Evolutionary conservation across 2,888 invertebrate species (phyloP).

Genomic region (Flexamia atlantica): DNA sequence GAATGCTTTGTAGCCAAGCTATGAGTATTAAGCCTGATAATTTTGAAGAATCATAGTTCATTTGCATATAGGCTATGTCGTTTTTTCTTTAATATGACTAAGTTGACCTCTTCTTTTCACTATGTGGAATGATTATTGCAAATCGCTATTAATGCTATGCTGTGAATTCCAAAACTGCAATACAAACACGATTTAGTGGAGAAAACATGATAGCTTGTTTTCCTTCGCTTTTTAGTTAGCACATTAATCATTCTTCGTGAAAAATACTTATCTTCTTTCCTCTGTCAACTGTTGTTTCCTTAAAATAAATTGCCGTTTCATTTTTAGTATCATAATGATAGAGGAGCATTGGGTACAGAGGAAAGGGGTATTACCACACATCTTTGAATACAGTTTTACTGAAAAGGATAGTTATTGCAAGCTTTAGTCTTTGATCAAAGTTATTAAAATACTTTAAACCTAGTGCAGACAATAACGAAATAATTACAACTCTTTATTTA

Average conservation of each 20-base stretch:
- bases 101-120: neutral
- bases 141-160: neutral
- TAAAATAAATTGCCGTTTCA: too few relatives aligned
- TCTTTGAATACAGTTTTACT: too few relatives aligned
- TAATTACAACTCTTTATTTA: too few relatives aligned
- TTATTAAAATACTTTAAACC: too few relatives aligned
- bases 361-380: too few relatives aligned
- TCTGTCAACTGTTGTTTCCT: neutral
- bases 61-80: too few relatives aligned
- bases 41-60: neutral
- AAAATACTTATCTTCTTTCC: neutral
- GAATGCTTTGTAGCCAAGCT: neutral
- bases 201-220: neutral
- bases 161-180: neutral
- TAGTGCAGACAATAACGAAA: too few relatives aligned
- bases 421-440: too few relatives aligned
- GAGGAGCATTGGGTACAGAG: too few relatives aligned
- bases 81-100: neutral
- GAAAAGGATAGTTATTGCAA: too few relatives aligned
- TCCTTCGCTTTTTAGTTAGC: neutral
- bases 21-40: neutral
- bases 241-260: neutral
- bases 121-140: slow-evolving; percentile 68
- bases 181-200: too few relatives aligned
- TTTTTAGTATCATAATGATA: too few relatives aligned